A percentile compares a stretch with the other conserved stretches of the same genome.
These are phyloP conservation scores for Odontamblyopus rebecca DNA, from an alignment of 2,797 vertebrate genomes.

Conservation along the genomic window DNA sequence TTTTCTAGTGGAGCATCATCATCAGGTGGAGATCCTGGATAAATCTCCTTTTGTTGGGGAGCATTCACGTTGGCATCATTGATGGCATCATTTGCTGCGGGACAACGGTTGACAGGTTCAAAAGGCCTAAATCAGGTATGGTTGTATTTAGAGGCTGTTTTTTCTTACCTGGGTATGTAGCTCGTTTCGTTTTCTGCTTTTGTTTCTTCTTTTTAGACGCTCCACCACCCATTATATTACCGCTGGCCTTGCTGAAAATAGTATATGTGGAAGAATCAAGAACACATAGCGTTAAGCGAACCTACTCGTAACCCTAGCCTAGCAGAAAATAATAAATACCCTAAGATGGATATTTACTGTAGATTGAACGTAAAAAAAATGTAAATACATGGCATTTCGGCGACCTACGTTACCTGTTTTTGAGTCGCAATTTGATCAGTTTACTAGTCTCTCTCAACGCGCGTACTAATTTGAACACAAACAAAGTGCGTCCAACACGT, in stretches of 20 bases:
- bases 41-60: background rate
- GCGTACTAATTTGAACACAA: background rate
- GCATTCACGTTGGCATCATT: background rate
- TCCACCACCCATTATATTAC: background rate
- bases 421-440: background rate
- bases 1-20: background rate
- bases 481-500: background rate
- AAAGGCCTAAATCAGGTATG: background rate
- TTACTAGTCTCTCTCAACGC: background rate
- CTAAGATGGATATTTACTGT: no score
- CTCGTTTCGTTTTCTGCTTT: background rate
- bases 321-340: no score
- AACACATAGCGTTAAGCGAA: background rate
- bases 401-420: background rate
- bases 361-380: background rate
- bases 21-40: background rate
- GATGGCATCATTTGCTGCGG: background rate
- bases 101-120: background rate
- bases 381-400: background rate
- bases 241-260: no score
- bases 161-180: background rate
- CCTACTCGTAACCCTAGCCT: background rate
- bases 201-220: background rate
- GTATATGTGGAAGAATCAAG: background rate
- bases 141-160: background rate